Conservation (phyloP, 2,888 invertebrate species). For the Andrena haemorrhoa region DNA sequence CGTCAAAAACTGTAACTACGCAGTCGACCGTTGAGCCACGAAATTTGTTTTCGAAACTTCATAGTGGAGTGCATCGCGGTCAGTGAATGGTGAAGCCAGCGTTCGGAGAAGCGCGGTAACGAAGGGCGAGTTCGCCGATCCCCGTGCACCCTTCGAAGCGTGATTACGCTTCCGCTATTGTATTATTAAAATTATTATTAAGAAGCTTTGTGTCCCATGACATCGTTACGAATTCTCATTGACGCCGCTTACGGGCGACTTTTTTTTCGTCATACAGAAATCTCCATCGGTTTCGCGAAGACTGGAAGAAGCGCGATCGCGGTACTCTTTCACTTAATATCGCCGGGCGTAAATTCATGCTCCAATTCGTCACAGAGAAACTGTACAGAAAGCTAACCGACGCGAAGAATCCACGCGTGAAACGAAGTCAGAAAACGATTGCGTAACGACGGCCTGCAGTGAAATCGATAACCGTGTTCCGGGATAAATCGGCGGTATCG, state of each 20-base stretch:
- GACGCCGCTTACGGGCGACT: background rate
- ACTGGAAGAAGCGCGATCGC: too few species aligned
- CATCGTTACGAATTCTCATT: background rate
- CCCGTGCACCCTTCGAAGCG: conserved; percentile 44
- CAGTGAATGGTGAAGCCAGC: conserved; percentile 55
- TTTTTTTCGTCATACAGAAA: background rate
- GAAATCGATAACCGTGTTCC: conserved; percentile 47
- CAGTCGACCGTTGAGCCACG: conserved; percentile 43
- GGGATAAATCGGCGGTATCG: conserved; percentile 53
- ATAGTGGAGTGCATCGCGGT: conserved; percentile 21
- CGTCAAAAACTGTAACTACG: conserved; percentile 61
- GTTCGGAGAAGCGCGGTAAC: conserved; percentile 51
- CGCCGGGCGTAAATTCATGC: background rate
- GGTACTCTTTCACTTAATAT: too few species aligned
- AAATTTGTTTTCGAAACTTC: conserved; percentile 54
- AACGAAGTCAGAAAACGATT: conserved; percentile 45
- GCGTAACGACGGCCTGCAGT: conserved; percentile 35
- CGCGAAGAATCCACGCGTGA: conserved; percentile 24
- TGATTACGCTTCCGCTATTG: conserved; percentile 42
- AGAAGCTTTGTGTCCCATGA: conserved; percentile 42
- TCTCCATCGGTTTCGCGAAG: too few species aligned
- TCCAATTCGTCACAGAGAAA: background rate
- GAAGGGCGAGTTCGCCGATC: conserved; percentile 17
- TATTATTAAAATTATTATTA: conserved; percentile 36
- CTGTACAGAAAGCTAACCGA: too few species aligned